A percentile compares a stretch with the other conserved stretches of the same genome.
Evolutionary conservation across 2,888 invertebrate genomes (phyloP).

Genomic region (Erebia ligea): DNA sequence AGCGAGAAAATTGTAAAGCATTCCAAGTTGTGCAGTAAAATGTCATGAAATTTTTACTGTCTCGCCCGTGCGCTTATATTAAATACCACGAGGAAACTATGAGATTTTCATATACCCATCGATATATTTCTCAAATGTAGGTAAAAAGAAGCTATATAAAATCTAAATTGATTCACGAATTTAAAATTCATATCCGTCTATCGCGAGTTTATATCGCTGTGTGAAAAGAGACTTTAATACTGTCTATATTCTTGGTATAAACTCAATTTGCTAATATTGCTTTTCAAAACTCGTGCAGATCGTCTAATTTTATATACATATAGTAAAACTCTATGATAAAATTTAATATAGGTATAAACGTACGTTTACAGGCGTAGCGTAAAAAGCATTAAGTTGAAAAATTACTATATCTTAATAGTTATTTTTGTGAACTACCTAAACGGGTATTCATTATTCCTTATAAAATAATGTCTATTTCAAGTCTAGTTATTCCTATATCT

Average conservation of each 20-base stretch:
- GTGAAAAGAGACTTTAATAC: conserved; percentile 27
- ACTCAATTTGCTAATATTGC: conserved; percentile 36
- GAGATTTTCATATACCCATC: conserved; percentile 22
- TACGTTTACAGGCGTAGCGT: neutral
- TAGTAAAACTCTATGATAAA: conserved; percentile 14
- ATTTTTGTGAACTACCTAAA: neutral
- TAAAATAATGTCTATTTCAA: neutral
- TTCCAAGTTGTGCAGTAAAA: conserved; percentile 8
- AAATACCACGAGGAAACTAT: conserved; percentile 5
- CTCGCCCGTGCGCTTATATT: conserved; percentile 41
- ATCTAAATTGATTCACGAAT: conserved; percentile 31
- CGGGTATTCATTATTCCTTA: neutral
- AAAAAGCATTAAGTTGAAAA: neutral
- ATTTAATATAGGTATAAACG: neutral
- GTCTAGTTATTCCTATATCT: too few relatives aligned
- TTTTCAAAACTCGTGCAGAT: conserved; percentile 31
- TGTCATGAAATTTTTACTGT: conserved; percentile 59
- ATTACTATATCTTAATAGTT: neutral
- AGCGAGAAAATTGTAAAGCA: neutral
- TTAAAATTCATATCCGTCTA: conserved; percentile 35
- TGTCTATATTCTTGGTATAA: conserved; percentile 25
- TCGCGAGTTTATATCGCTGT: conserved; percentile 24
- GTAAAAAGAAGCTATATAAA: conserved; percentile 29
- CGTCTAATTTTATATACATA: conserved; percentile 24
- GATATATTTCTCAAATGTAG: conserved; percentile 21